phyloP scores from a whole-genome alignment of 2,113 vertebrate species.

The Melanostigma gelatinosum region DNA sequence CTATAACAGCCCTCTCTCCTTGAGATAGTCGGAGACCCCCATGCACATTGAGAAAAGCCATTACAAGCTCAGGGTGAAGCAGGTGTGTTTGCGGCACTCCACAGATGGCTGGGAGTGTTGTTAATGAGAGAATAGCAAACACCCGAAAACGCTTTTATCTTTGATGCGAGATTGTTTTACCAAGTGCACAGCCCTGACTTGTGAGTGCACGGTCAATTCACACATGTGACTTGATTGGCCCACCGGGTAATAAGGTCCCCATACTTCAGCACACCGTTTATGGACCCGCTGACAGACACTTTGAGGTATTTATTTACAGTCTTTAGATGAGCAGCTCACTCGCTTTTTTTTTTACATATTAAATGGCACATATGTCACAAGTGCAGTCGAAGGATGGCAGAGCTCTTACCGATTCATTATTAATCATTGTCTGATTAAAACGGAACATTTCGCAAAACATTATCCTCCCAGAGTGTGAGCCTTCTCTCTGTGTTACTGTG shows the following conservation, averaged over 20 bases:
- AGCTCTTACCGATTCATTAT: constrained; percentile 59
- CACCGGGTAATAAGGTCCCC: constrained; percentile 47
- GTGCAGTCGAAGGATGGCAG: constrained; percentile 21
- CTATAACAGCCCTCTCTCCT: constrained; percentile 73
- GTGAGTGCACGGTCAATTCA: constrained; percentile 50
- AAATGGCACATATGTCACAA: constrained; percentile 15
- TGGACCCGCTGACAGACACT: constrained; percentile 31
- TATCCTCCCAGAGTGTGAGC: constrained; percentile 65
- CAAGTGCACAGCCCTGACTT: constrained; percentile 51
- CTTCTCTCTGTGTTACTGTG: constrained; percentile 76
- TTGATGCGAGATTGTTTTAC: constrained; percentile 62
- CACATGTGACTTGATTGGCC: constrained; percentile 57
- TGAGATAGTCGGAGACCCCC: constrained; percentile 71
- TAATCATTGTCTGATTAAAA: constrained; percentile 71
- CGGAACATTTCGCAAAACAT: constrained; percentile 66
- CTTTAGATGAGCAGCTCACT: constrained; percentile 15
- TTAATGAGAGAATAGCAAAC: constrained; percentile 81
- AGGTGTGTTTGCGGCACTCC: constrained; percentile 82
- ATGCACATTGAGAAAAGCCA: constrained; percentile 83
- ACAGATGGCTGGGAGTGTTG: constrained; percentile 81
- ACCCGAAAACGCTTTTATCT: constrained; percentile 75
- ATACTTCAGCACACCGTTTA: constrained; percentile 37
- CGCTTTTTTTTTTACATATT: neutral
- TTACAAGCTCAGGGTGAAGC: constrained; percentile 81
- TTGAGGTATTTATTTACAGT: constrained; percentile 34